Conservation (phyloP, 2,888 invertebrate genomes). For the Iselma pallidipennis region DNA sequence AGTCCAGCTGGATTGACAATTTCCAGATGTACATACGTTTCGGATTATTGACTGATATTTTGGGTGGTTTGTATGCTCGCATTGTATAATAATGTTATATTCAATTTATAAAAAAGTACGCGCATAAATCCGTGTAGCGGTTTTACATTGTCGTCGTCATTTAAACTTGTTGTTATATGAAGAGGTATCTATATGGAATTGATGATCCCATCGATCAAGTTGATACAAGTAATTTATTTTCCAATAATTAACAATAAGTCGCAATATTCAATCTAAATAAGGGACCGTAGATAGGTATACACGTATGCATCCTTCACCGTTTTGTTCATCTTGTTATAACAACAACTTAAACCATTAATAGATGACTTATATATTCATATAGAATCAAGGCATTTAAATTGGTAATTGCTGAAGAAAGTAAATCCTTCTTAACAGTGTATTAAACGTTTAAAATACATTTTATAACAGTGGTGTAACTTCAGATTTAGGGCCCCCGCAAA, state of each 20-base stretch:
- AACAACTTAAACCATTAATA: not conserved
- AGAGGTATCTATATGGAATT: slow-evolving; percentile 4
- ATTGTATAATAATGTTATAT: slow-evolving; percentile 6
- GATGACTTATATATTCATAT: not conserved
- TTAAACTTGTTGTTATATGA: not conserved
- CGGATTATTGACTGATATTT: no score
- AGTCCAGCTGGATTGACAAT: no score
- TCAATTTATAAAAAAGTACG: not conserved
- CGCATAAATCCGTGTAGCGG: not conserved
- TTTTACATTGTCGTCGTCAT: not conserved
- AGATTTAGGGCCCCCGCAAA: no score
- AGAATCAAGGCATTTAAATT: not conserved
- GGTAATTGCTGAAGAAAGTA: not conserved
- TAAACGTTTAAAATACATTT: no score
- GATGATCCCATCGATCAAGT: slow-evolving; percentile 14
- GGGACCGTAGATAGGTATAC: not conserved
- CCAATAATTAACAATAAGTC: slow-evolving; percentile 6
- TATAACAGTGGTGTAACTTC: no score
- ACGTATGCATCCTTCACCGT: no score
- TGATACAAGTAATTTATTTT: slow-evolving; percentile 17
- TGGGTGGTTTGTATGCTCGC: not conserved
- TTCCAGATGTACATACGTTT: no score
- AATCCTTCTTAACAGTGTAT: not conserved
- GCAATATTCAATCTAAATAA: not conserved
- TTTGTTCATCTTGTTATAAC: not conserved